A percentile compares a stretch with the other conserved stretches of the same genome.
phyloP scores from a whole-genome alignment of 2,888 invertebrate species.

The Agelastica alni region DNA sequence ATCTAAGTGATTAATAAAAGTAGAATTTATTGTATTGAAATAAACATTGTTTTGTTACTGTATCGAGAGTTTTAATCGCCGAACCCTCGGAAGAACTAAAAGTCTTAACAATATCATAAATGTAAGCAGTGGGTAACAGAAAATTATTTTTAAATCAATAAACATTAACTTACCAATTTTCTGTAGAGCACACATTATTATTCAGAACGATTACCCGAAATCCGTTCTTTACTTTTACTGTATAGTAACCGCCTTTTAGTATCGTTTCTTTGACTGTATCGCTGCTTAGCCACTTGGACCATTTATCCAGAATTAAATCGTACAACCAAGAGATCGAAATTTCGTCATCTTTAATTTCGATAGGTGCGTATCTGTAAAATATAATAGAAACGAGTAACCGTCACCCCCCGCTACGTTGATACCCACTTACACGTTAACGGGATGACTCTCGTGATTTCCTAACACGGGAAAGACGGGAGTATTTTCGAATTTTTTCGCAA shows the following conservation, averaged over 20 bases:
- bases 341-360: slow-evolving; percentile 26
- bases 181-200: slow-evolving; percentile 74
- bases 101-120: no score
- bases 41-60: no score
- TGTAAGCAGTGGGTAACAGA: no score
- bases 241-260: slow-evolving; percentile 75
- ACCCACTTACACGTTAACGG: slow-evolving; percentile 75
- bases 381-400: no score
- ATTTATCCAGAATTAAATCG: slow-evolving; percentile 69
- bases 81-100: no score
- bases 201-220: slow-evolving; percentile 78
- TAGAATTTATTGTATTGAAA: no score
- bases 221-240: slow-evolving; percentile 66
- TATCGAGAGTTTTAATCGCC: no score
- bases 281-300: slow-evolving; percentile 66
- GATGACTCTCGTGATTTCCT: slow-evolving; percentile 75
- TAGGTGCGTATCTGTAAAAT: slow-evolving; percentile 25
- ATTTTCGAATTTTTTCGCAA: slow-evolving; percentile 56
- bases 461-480: slow-evolving; percentile 63
- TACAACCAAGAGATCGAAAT: slow-evolving; percentile 76
- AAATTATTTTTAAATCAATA: slow-evolving; percentile 4
- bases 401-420: no score
- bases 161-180: slow-evolving; percentile 66
- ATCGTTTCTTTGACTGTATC: slow-evolving; percentile 63
- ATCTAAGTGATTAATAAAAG: no score